Conservation (phyloP, 2,888 invertebrate species). For the Dasysyrphus albostriatus region DNA sequence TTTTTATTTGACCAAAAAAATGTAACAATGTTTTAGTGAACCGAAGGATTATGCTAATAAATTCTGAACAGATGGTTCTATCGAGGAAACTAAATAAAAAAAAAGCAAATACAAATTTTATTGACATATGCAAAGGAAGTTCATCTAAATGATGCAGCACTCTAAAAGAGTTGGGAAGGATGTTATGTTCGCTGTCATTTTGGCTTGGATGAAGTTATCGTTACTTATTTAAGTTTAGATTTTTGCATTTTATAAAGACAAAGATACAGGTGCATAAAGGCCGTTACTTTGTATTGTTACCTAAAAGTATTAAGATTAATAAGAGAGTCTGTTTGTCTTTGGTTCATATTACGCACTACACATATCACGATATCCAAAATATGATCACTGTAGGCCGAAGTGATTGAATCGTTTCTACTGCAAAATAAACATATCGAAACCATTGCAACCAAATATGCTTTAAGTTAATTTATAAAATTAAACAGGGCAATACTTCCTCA, state of each 20-base stretch:
- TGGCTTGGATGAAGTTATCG: neutral
- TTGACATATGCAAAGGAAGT: slow-evolving; percentile 67
- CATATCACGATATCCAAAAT: too few relatives aligned
- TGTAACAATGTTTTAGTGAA: slow-evolving; percentile 53
- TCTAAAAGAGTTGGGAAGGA: neutral
- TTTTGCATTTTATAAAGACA: neutral
- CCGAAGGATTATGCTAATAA: slow-evolving; percentile 65
- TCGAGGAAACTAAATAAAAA: neutral
- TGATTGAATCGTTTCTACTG: too few relatives aligned
- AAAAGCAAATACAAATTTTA: slow-evolving; percentile 50
- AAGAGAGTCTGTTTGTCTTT: too few relatives aligned
- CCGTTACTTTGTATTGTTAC: neutral
- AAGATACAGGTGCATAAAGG: neutral
- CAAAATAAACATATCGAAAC: too few relatives aligned
- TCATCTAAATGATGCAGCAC: slow-evolving; percentile 14
- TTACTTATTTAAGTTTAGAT: neutral
- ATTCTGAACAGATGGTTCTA: slow-evolving; percentile 46
- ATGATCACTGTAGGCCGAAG: too few relatives aligned
- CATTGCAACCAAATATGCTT: too few relatives aligned
- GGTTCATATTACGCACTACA: too few relatives aligned
- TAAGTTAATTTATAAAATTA: too few relatives aligned
- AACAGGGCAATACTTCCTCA: too few relatives aligned
- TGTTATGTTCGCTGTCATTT: neutral
- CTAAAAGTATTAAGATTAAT: too few relatives aligned
- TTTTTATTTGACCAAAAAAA: slow-evolving; percentile 62